Evolutionary conservation across 2,797 vertebrate genomes (phyloP).

Genomic region (Hafferia zeledoni): DNA sequence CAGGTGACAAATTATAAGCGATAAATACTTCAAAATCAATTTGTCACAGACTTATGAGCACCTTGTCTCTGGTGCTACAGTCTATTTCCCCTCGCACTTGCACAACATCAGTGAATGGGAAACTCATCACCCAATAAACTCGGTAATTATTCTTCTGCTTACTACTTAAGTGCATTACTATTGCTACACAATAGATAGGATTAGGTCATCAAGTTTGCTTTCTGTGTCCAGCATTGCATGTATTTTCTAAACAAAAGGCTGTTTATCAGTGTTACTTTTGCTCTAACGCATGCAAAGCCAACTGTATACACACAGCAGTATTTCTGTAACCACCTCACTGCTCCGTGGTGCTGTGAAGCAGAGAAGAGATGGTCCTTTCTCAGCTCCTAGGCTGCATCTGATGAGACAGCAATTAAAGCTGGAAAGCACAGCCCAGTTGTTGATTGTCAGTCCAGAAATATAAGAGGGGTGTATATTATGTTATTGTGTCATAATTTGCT

Average conservation of each 20-base stretch:
- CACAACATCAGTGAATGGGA: background rate
- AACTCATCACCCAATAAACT: background rate
- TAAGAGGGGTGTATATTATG: background rate
- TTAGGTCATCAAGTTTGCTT: conserved; percentile 53
- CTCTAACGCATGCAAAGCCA: background rate
- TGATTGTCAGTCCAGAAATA: background rate
- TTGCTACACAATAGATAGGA: conserved; percentile 29
- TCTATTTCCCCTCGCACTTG: background rate
- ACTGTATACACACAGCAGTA: background rate
- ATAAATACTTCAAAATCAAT: conserved; percentile 27
- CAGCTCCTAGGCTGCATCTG: background rate
- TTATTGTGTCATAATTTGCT: conserved; percentile 20
- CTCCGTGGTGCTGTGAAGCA: background rate
- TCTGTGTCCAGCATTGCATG: background rate
- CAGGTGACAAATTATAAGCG: background rate
- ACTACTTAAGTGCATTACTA: conserved; percentile 26
- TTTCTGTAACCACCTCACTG: background rate
- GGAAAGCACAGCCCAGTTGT: background rate
- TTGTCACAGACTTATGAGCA: background rate
- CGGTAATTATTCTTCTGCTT: conserved; percentile 35
- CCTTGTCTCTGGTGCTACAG: background rate
- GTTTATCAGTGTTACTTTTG: conserved; percentile 59
- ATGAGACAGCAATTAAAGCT: background rate
- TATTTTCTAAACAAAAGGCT: conserved; percentile 57
- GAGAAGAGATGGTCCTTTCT: background rate